Evolutionary conservation across 1,140 invertebrate species (phyloP).

Genomic region (Spodoptera litura): DNA sequence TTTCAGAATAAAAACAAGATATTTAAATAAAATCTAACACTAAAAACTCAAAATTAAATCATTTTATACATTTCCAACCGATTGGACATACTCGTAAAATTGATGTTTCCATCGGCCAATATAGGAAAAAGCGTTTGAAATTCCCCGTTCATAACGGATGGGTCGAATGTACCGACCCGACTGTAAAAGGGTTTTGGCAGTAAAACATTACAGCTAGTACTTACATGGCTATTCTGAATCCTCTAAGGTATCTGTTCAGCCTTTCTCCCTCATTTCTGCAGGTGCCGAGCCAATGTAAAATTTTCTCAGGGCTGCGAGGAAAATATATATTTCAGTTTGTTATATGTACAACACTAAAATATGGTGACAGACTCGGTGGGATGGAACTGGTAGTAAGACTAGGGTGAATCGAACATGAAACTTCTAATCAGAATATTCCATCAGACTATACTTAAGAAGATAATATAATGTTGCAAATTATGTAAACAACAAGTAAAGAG

Average conservation of each 20-base stretch:
- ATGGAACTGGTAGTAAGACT: too few relatives aligned
- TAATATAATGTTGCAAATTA: too few relatives aligned
- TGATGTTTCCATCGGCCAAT: background rate
- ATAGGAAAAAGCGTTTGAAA: slow-evolving; percentile 23
- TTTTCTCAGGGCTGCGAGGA: slow-evolving; percentile 60
- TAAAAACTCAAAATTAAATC: background rate
- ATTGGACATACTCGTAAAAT: background rate
- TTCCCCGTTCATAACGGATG: background rate
- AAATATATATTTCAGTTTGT: slow-evolving; percentile 42
- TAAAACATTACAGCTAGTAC: slow-evolving; percentile 52
- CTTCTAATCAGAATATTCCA: too few relatives aligned
- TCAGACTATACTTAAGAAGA: too few relatives aligned
- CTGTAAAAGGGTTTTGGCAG: slow-evolving; percentile 28
- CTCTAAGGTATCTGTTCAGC: slow-evolving; percentile 66
- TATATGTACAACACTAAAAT: too few relatives aligned
- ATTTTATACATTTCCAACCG: background rate
- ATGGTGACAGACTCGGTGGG: too few relatives aligned
- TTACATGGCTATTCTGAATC: slow-evolving; percentile 79
- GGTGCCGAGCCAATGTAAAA: slow-evolving; percentile 56
- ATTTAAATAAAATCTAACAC: too few relatives aligned
- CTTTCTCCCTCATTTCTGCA: slow-evolving; percentile 82
- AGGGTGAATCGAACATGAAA: too few relatives aligned
- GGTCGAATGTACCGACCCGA: background rate
- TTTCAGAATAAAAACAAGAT: too few relatives aligned
- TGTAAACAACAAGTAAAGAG: too few relatives aligned